Evolutionary conservation across 2,113 vertebrate species (phyloP).

Genomic region (Perognathus longimembris): DNA sequence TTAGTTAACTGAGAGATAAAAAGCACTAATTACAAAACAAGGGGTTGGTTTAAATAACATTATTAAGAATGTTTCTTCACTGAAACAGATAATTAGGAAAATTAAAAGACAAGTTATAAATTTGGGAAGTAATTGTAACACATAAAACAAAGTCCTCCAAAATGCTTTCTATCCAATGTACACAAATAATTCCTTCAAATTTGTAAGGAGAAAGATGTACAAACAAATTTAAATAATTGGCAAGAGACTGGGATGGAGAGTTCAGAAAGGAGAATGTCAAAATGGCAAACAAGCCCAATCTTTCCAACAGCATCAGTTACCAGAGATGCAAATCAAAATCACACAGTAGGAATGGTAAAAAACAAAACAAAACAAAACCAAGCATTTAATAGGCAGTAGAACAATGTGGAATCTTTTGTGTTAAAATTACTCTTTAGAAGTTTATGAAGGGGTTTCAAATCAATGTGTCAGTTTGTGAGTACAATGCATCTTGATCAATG

Average conservation of each 20-base stretch:
- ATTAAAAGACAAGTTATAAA: neutral
- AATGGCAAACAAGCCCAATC: neutral
- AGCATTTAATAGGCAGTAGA: neutral
- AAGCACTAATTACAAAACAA: neutral
- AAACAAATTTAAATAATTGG: neutral
- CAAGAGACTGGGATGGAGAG: neutral
- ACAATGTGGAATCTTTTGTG: neutral
- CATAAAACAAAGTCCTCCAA: neutral
- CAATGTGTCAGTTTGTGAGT: too few species aligned
- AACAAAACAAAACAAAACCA: neutral
- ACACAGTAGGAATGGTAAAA: neutral
- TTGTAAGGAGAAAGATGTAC: neutral
- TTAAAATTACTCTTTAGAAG: too few species aligned
- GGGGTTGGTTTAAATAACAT: neutral
- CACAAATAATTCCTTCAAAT: neutral
- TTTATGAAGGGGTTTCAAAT: too few species aligned
- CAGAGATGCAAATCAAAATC: neutral
- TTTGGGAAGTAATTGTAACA: neutral
- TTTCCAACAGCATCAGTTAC: neutral
- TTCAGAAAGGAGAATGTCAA: neutral
- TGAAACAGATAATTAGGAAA: neutral
- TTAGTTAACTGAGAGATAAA: neutral
- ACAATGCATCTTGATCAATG: too few species aligned
- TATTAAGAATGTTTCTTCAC: neutral
- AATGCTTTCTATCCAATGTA: neutral